Conservation (phyloP, 2,888 invertebrate species). For the Apotomis betuletana region DNA sequence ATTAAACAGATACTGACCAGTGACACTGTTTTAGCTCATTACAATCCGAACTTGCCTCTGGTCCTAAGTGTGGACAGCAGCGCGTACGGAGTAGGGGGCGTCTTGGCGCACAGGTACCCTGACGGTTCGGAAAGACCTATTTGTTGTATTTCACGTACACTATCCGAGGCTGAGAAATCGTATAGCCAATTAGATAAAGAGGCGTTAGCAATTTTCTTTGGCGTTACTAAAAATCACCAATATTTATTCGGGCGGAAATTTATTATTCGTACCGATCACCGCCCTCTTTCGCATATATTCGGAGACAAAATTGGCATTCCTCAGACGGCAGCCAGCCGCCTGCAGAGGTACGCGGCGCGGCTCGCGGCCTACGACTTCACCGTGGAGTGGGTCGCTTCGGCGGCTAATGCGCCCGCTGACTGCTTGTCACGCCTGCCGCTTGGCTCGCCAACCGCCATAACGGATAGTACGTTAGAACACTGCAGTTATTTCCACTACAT, state of each 20-base stretch:
- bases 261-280: constrained; percentile 21
- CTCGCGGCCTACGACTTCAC: constrained; percentile 19
- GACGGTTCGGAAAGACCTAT: constrained; percentile 5
- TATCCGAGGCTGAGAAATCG: background rate
- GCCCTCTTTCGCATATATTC: constrained; percentile 11
- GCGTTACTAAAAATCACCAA: constrained; percentile 20
- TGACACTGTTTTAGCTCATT: too few species aligned
- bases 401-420: constrained; percentile 7
- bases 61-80: constrained; percentile 9
- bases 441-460: background rate
- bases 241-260: constrained; percentile 18
- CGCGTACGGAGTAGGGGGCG: constrained; percentile 9
- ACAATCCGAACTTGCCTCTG: too few species aligned
- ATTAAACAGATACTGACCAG: too few species aligned
- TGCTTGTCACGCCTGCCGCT: constrained; percentile 15
- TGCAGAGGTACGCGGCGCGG: constrained; percentile 12
- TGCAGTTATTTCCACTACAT: background rate
- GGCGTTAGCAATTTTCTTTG: constrained; percentile 1
- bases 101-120: constrained; percentile 10
- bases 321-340: constrained; percentile 19
- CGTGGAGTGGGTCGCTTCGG: constrained; percentile 7
- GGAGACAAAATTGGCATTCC: constrained; percentile 14
- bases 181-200: constrained; percentile 15
- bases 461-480: too few species aligned
- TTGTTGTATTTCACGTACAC: constrained; percentile 12